Evolutionary conservation across 1,140 invertebrate genomes (phyloP), one percentile per base, ranked within the genome.

Genomic region (Lasioglossum baleicum): DNA sequence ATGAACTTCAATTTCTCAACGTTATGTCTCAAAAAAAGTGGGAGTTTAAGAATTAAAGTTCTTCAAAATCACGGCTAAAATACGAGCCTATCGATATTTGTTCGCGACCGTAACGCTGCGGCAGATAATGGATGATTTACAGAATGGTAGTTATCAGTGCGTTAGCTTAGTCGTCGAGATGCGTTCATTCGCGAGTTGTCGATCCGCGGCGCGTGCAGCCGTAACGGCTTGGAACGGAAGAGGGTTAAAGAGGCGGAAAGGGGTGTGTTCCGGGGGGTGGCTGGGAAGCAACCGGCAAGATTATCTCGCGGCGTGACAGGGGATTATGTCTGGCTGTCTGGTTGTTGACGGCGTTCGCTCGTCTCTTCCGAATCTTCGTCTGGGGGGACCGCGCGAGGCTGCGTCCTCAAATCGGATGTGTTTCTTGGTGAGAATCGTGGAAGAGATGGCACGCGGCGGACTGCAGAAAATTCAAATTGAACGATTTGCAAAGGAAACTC

Each of bases 311-410:
- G 75, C 75, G 63, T 85, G 82, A 81, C 81, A 74, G 70, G 53
- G 65, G 78, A 87, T 87, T 87, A 85, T 71, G 77, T 83, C 75
- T 44, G 69, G 48, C 61, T 75, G 81, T 82, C 83, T 78, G 69
- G 26, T 74, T 76, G 70, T 60, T 53, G 61, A 22, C 56, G 40
- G 65, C 51, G 31, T 17, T 13, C 17, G 51, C 51, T 53, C 51
- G 51, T 53, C 51, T 53, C 44, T 31, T 60, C 51, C 51, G 67
- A 75, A 70, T 75, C 78, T 75, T 66, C 58, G 80, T 48, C 58
- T 69, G 61, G 42, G 10, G 11, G 48, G 13, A 7, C 7, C n/a
- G 17, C 71, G 15, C n/a, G 22, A 20, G 42, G 20, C 35, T 44
- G 61, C 61, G 22, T 65, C 48, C 65, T 65, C 40, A 40, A 64